These are phyloP conservation scores for Forbesichthys papilliferus DNA, from an alignment of 2,113 vertebrate genomes.

Conservation along the genomic window DNA sequence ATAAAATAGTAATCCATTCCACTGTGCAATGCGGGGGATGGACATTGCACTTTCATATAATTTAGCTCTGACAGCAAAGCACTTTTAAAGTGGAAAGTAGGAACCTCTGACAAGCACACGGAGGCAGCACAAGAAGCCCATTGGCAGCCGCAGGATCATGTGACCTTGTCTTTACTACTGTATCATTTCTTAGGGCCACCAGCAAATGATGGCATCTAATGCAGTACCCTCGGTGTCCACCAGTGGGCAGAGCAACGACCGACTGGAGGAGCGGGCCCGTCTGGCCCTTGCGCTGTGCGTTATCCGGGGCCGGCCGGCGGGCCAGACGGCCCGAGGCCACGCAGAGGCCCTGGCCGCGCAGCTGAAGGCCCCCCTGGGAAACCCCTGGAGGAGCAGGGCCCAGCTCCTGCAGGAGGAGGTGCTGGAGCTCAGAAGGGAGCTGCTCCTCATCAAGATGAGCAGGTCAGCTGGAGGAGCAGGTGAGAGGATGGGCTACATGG, in stretches of 20 bases:
- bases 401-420: constrained; percentile 81
- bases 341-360: constrained; percentile 70
- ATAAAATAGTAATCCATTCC: no score
- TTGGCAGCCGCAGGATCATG: no score
- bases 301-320: constrained; percentile 80
- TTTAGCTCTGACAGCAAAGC: no score
- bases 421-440: constrained; percentile 80
- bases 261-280: constrained; percentile 73
- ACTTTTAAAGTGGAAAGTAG: no score
- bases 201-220: no score
- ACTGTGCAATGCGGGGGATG: no score
- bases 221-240: no score
- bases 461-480: constrained; percentile 13
- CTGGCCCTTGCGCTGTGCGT: constrained; percentile 84
- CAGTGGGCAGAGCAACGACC: constrained; percentile 36
- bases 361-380: constrained; percentile 59
- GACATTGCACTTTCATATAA: no score
- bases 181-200: no score
- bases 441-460: constrained; percentile 71
- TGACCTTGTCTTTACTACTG: no score
- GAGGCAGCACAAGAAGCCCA: no score
- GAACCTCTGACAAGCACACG: no score
- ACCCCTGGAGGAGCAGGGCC: constrained; percentile 71
- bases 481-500: background rate
- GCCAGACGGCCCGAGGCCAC: constrained; percentile 75